phyloP scores from a whole-genome alignment of 2,113 vertebrate species.

The Tupaia chinensis region DNA sequence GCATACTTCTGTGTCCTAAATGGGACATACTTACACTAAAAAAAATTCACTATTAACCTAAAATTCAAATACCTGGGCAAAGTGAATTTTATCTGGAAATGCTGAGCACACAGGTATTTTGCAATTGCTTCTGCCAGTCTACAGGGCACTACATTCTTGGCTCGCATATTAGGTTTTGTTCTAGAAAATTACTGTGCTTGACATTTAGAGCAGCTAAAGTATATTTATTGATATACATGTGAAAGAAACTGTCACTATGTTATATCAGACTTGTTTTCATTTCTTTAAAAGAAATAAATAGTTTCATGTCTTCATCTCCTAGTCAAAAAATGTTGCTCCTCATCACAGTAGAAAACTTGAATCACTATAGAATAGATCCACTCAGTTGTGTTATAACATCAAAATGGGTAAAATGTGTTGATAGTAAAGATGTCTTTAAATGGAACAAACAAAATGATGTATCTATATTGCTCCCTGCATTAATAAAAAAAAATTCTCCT shows the following conservation, averaged over 20 bases:
- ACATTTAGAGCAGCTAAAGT: background rate
- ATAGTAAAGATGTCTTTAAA: constrained; percentile 4
- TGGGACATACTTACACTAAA: background rate
- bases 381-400: background rate
- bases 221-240: background rate
- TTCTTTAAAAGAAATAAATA: background rate
- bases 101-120: background rate
- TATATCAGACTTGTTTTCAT: background rate
- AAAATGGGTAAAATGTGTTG: background rate
- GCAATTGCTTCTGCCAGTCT: background rate
- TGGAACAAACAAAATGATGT: constrained; percentile 16
- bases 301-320: background rate
- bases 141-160: background rate
- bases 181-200: background rate
- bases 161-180: background rate
- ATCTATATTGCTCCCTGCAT: background rate
- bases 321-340: constrained; percentile 38
- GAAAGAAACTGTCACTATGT: background rate
- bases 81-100: background rate
- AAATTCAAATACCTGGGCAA: background rate
- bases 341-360: background rate
- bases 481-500: constrained; percentile 39
- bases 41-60: constrained; percentile 3
- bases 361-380: background rate
- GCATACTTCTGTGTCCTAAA: background rate